Base-by-base conservation (phyloP, 2,797 vertebrate genomes). In the Enteromius viviparus region DNA sequence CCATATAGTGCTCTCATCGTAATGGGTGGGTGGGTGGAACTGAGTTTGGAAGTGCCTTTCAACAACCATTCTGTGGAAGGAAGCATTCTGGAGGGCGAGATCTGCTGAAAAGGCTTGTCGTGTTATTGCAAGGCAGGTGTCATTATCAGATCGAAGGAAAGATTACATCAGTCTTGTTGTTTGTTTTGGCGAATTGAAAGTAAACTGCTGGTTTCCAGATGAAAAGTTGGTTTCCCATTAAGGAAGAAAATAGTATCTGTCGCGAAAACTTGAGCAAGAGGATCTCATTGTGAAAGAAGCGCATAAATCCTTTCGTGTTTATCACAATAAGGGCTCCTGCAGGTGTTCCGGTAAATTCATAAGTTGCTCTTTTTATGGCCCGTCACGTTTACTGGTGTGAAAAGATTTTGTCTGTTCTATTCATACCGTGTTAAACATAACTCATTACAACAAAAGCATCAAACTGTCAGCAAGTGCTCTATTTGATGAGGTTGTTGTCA, bases 101-200 rank as follows among this genome's bases (percentile, higher is more conserved):
- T 85, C 77, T 86, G 89, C 85, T 84, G 85, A 89, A 85, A 89
- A 88, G 90, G 85, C 89, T 89, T 90, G 90, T 89, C 85, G 85
- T 91, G 93, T 90, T 94, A 91, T 90, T 89, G 84, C 80, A 89
- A 91, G 53, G 85, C 92, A 94, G 92, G 91, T 94, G 93, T 90
- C 89, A 60, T 89, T 91, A 89, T 89, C 92, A 92, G 91, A 92
- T 93, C 23, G 86, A 85, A 88, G 23, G 65, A 78, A 58, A 83
- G 91, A 94, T 92, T 92, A 92, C 85, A 90, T 88, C 88, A 87
- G 84, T 88, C 92, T 90, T 91, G 90, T 90, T 93, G 92, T 91
- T 91, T 92, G 92, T 90, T 92, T 89, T 94, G 92, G 92, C 91
- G 91, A 89, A 82, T 84, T 74, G 87, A 89, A 88, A 85, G 89